These are phyloP conservation scores for Philotrypesis tridentata DNA, from an alignment of 1,140 invertebrate genomes.

Conservation along the genomic window DNA sequence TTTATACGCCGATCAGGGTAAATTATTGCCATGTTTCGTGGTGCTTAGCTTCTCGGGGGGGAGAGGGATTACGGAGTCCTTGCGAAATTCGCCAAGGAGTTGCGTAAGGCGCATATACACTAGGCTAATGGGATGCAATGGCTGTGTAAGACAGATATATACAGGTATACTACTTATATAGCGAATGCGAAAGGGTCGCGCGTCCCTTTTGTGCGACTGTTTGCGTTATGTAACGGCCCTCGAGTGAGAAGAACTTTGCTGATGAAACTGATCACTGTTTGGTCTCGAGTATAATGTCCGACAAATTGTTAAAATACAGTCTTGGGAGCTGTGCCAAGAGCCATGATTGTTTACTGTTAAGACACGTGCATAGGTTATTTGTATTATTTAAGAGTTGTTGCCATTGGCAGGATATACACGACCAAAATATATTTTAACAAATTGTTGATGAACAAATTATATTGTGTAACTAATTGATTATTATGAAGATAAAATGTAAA, in stretches of 20 bases:
- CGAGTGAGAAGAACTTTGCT: not conserved
- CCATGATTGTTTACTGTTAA: not conserved
- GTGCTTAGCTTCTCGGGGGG: not conserved
- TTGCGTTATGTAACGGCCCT: constrained; percentile 4
- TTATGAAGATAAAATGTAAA: not conserved
- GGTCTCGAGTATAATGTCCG: not conserved
- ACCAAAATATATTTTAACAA: not conserved
- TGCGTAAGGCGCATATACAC: constrained; percentile 27
- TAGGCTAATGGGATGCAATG: not conserved
- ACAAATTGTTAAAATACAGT: not conserved
- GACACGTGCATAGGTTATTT: not conserved
- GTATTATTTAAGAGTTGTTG: not conserved
- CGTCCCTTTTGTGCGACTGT: constrained; percentile 6
- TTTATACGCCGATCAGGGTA: not conserved
- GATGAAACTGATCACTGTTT: not conserved
- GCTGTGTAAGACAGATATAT: too few species aligned
- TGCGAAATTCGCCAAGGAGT: not conserved
- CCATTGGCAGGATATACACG: too few species aligned
- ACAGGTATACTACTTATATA: not conserved
- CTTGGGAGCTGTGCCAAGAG: not conserved
- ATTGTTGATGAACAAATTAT: not conserved
- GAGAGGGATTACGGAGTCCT: not conserved
- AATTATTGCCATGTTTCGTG: not conserved
- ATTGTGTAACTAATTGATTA: not conserved
- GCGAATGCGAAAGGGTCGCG: constrained; percentile 3